phyloP scores from a whole-genome alignment of 1,140 invertebrate species.

The Drosophila auraria region DNA sequence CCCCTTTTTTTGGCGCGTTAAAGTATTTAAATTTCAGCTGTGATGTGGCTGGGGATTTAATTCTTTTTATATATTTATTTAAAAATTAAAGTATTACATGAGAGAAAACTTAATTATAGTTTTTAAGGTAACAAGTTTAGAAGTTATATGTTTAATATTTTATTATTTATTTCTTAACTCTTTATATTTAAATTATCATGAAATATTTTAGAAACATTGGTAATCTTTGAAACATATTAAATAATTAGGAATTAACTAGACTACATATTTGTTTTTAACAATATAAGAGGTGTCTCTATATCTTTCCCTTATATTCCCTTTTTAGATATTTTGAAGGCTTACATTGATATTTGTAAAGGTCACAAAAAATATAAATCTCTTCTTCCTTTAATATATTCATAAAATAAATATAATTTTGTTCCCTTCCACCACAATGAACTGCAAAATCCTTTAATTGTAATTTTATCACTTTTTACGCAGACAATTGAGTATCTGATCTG shows the following conservation, averaged over 20 bases:
- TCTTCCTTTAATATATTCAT: constrained; percentile 12
- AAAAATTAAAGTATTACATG: not conserved
- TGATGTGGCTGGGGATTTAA: not conserved
- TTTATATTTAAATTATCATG: too few relatives aligned
- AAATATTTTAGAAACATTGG: too few relatives aligned
- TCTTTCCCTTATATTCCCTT: not conserved
- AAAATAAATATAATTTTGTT: constrained; percentile 24
- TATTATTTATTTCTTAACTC: too few relatives aligned
- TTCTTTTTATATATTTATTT: not conserved
- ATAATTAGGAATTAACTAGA: too few relatives aligned
- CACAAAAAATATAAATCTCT: not conserved
- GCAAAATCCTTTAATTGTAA: constrained; percentile 37
- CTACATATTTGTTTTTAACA: too few relatives aligned
- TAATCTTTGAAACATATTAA: too few relatives aligned
- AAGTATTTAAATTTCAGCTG: constrained; percentile 36
- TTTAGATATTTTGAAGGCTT: not conserved
- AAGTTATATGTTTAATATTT: too few relatives aligned
- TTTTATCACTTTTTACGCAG: constrained; percentile 31
- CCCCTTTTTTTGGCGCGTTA: constrained; percentile 41
- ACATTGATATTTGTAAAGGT: not conserved
- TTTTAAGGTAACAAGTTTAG: too few relatives aligned
- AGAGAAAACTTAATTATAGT: too few relatives aligned
- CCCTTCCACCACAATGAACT: constrained; percentile 28
- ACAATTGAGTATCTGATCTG: constrained; percentile 21
- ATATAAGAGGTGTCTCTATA: too few relatives aligned